Evolutionary conservation across 2,888 invertebrate species (phyloP).

Genomic region (Mesorhabditis spiculigera): DNA sequence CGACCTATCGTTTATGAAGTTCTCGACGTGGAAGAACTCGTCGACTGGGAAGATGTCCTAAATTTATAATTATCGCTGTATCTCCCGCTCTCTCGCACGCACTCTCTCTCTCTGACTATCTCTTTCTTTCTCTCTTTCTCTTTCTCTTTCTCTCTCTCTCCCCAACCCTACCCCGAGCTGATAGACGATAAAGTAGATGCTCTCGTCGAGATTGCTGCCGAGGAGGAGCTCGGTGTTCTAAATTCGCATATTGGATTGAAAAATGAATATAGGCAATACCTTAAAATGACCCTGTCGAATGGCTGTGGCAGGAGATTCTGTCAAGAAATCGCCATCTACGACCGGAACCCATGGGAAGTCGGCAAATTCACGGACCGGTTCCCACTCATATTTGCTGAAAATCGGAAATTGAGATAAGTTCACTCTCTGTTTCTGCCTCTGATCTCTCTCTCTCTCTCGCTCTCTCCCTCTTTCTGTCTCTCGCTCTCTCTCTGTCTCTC

Average conservation of each 20-base stretch:
- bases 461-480: background rate
- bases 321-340: slow-evolving; percentile 85
- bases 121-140: too few species aligned
- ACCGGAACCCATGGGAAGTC: slow-evolving; percentile 73
- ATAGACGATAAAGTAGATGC: slow-evolving; percentile 88
- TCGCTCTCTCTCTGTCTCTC: background rate
- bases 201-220: slow-evolving; percentile 89
- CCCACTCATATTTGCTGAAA: slow-evolving; percentile 52
- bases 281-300: slow-evolving; percentile 22
- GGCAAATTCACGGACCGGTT: slow-evolving; percentile 60
- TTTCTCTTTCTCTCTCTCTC: too few species aligned
- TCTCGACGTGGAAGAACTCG: slow-evolving; percentile 52
- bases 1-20: slow-evolving; percentile 50
- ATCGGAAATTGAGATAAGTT: slow-evolving; percentile 1
- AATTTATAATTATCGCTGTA: slow-evolving; percentile 17
- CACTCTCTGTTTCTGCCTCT: slow-evolving; percentile 18
- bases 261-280: slow-evolving; percentile 57
- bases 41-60: slow-evolving; percentile 74
- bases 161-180: slow-evolving; percentile 65
- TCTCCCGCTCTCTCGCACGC: background rate
- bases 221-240: slow-evolving; percentile 81
- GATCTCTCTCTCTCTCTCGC: background rate
- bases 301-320: slow-evolving; percentile 66
- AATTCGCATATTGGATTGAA: background rate
- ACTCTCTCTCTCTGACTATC: too few species aligned